Conservation (phyloP, 2,797 vertebrate species). For the Taenioides sp. region DNA sequence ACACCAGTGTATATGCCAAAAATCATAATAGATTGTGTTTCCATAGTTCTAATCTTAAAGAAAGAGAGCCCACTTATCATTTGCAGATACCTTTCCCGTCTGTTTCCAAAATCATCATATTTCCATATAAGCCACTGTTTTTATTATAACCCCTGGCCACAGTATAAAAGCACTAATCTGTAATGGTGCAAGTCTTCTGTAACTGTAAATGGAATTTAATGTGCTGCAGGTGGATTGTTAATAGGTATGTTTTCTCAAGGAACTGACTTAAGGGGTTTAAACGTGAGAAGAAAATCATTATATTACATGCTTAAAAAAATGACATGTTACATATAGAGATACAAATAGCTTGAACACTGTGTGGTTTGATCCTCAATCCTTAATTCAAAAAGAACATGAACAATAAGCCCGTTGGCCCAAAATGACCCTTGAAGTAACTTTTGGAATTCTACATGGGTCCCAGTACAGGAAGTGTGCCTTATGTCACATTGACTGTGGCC, state of each 20-base stretch:
- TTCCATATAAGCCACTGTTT: neutral
- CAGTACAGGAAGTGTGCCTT: neutral
- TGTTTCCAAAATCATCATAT: conserved; percentile 18
- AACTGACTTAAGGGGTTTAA: neutral
- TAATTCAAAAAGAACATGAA: too few species aligned
- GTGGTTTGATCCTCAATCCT: neutral
- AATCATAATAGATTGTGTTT: conserved; percentile 6
- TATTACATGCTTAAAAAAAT: neutral
- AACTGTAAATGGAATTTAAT: neutral
- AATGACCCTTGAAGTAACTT: neutral
- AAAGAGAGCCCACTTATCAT: conserved; percentile 18
- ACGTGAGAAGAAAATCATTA: neutral
- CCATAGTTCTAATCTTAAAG: conserved; percentile 9
- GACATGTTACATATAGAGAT: neutral
- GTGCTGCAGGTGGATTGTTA: neutral
- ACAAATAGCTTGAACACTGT: neutral
- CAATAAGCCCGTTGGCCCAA: neutral
- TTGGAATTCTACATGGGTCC: neutral
- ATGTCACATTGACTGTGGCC: neutral
- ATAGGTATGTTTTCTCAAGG: neutral
- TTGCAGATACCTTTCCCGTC: conserved; percentile 17
- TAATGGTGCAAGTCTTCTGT: neutral
- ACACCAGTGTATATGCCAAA: neutral
- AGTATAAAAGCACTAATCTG: conserved; percentile 1
- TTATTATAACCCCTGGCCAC: conserved; percentile 7